Base-by-base conservation (phyloP, 2,113 vertebrate genomes). In the Phoxinus phoxinus region DNA sequence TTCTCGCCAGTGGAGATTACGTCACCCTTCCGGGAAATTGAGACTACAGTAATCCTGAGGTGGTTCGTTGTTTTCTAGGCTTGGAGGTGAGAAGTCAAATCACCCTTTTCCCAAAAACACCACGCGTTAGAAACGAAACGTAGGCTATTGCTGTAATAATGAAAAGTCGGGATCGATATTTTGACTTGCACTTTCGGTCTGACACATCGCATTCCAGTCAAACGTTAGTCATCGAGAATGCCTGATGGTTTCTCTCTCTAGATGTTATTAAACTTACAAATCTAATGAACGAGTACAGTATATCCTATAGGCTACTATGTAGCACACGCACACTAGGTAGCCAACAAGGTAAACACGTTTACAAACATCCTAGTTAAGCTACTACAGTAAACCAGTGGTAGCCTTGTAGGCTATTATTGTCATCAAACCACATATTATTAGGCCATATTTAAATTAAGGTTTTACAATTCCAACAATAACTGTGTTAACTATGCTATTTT, bases 21-120 rank as follows among this genome's bases (percentile, higher is more conserved):
- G 85, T 92, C 92, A 93, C 88, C 80, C 85, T 93, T 95, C 94
- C 94, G 91, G 94, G 93, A 95, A 95, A 87, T 88, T 32, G 71
- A 63, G 15, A 46, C 32, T 32, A 74, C 67, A 35, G 27, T 71
- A 51, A 81, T 69, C 59, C 61, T 71, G 35, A 73, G 53, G 48
- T 59, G 67, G 65, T 25, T 72, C 35, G 65, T 35, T 80, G 37
- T 72, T 72, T 65, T 65, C 35, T 37, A 35, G 69, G 30, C 2
- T 46, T 46, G 25, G 51, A 75, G 85, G 59, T 71, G 77, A 81
- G 23, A 23, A 17, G 25, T 51, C 8, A 63, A 59, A 46, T 69
- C 76, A 48, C 75, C 48, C 76, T 51, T n/a, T 84, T 87, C 71
- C 88, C 83, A 86, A 79, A 41, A 63, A 86, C 27, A 88, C 51